Percentiles rank a stretch among this genome's conserved stretches.
These are phyloP conservation scores for Mus minutoides DNA, from an alignment of 2,797 vertebrate genomes.

Conservation along the genomic window DNA sequence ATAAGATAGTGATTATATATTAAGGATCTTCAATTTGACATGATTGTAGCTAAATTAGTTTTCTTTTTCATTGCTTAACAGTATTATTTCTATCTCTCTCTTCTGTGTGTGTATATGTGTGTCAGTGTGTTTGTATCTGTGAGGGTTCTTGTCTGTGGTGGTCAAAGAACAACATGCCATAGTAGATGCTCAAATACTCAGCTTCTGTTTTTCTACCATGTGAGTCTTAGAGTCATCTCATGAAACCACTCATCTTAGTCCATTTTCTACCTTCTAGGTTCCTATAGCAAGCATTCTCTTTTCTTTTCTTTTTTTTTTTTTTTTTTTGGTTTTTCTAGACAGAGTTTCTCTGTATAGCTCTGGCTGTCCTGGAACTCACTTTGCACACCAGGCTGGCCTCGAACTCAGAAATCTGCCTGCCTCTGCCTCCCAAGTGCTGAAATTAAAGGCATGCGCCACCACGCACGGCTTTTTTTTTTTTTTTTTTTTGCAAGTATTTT, in stretches of 20 bases:
- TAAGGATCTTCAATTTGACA: fast-evolving
- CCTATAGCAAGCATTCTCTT: too few relatives aligned
- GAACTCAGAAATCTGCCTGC: too few relatives aligned
- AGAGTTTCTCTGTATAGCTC: too few relatives aligned
- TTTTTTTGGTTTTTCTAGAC: too few relatives aligned
- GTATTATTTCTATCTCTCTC: background rate
- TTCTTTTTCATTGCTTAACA: background rate
- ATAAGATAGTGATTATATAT: background rate
- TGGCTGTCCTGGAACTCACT: too few relatives aligned
- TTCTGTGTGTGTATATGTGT: background rate
- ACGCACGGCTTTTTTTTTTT: too few relatives aligned
- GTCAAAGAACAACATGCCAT: background rate
- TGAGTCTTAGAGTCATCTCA: background rate
- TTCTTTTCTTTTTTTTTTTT: too few relatives aligned
- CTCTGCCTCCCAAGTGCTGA: too few relatives aligned
- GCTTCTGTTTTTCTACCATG: background rate
- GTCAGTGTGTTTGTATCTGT: background rate
- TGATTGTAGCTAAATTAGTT: background rate
- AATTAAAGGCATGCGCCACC: too few relatives aligned
- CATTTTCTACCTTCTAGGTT: background rate
- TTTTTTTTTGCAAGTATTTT: background rate
- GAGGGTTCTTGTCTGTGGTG: background rate
- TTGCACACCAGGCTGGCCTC: too few relatives aligned
- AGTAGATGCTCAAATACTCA: background rate
- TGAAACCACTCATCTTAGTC: background rate